Evolutionary conservation across 2,797 vertebrate genomes (phyloP).

Genomic region (Decapterus maruadsi): DNA sequence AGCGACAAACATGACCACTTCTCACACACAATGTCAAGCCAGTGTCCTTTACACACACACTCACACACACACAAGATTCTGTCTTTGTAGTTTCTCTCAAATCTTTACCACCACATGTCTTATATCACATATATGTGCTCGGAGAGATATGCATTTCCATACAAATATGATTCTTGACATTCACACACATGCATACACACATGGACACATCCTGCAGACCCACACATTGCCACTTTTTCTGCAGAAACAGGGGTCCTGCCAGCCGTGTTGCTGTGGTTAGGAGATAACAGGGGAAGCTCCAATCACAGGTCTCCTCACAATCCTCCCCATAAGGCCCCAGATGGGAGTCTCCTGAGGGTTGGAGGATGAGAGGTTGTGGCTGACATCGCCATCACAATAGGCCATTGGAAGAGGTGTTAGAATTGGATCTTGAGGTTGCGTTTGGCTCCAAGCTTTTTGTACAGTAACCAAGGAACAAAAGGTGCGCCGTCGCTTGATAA

Average conservation of each 20-base stretch:
- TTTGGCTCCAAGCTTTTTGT: constrained; percentile 51
- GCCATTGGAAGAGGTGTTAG: constrained; percentile 40
- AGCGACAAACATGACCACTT: neutral
- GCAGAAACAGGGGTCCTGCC: constrained; percentile 51
- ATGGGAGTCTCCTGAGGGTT: constrained; percentile 36
- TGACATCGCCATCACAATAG: constrained; percentile 60
- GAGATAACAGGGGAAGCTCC: constrained; percentile 74
- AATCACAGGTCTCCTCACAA: constrained; percentile 58
- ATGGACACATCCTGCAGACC: constrained; percentile 10
- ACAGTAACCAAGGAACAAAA: constrained; percentile 26
- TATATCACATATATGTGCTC: constrained; percentile 15
- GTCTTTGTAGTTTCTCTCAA: constrained; percentile 20
- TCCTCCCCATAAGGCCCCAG: constrained; percentile 54
- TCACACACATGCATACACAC: constrained; percentile 22
- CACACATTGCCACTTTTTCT: constrained; percentile 30
- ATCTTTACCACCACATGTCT: constrained; percentile 22
- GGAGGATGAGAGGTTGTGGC: constrained; percentile 60
- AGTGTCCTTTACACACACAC: neutral
- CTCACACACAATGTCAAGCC: constrained; percentile 18
- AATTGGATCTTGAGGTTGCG: constrained; percentile 43
- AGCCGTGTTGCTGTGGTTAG: constrained; percentile 61
- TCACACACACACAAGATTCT: neutral
- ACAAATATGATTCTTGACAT: constrained; percentile 42
- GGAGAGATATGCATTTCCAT: constrained; percentile 36
- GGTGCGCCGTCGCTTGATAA: constrained; percentile 12